Conservation (phyloP, 2,797 vertebrate genomes). For the Galago senegalensis region DNA sequence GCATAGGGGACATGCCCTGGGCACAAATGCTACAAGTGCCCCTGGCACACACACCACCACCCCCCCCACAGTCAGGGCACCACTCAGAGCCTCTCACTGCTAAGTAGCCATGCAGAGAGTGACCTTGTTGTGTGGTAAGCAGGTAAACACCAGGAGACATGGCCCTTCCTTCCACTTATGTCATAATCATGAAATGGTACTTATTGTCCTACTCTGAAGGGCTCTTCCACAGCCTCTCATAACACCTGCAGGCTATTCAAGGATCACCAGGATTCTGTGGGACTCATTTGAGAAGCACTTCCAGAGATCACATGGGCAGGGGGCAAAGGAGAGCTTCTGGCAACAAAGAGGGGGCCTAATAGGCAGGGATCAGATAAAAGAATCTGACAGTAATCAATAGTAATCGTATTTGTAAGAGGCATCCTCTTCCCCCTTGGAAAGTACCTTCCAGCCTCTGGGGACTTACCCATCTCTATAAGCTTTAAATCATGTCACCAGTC, state of each 20-base stretch:
- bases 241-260: constrained; percentile 26
- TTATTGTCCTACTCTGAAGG: constrained; percentile 47
- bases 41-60: too few species aligned
- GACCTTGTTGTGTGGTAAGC: neutral
- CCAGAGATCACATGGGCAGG: neutral
- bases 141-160: neutral
- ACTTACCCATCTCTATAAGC: constrained; percentile 7
- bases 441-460: constrained; percentile 18
- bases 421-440: constrained; percentile 66
- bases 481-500: constrained; percentile 54
- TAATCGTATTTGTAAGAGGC: constrained; percentile 63
- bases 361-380: constrained; percentile 62
- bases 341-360: neutral
- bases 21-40: neutral
- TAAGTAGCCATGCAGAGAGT: neutral
- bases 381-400: constrained; percentile 66
- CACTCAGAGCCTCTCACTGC: constrained; percentile 13
- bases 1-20: neutral
- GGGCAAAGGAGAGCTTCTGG: constrained; percentile 11
- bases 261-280: constrained; percentile 8
- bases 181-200: constrained; percentile 38
- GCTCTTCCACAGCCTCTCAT: constrained; percentile 34
- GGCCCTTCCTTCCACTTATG: constrained; percentile 21
- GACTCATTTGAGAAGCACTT: constrained; percentile 47
- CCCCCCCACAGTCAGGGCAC: neutral